Base-by-base conservation (phyloP, 1,140 invertebrate species). In the Nilaparvata lugens region DNA sequence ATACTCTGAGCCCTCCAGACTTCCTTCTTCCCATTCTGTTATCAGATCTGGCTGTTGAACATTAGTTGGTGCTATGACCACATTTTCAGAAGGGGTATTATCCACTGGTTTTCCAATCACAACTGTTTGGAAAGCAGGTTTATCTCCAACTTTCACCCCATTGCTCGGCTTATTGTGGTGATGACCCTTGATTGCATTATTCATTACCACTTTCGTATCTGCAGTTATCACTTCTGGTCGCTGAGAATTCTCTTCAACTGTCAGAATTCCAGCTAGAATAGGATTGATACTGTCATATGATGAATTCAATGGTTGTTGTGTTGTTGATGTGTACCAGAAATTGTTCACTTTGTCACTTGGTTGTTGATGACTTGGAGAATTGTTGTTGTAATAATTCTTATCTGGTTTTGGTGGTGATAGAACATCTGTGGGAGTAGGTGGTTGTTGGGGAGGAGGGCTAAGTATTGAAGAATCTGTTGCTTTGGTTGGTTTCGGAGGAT, bases 211-310 rank as follows among this genome's bases (percentile, higher is more conserved):
- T 61, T 68, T 68, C 28, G 60, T 65, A 31, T 67, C 65, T 19
- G 68, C 64, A 16, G 64, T 67, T 24, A 67, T 66, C 11, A 69
- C 67, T 66, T 69, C 68, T 18, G 68, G 67, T 51, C 63, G 64
- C 51, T 64, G 62, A n/a, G 60, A 24, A 11, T 42, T 56, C 48
- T 66, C 65, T 52, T 62, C 65, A 3, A 66, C 65, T 40, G 56
- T 66, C 4, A 66, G 42, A 18, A 62, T 57, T 0, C 65, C 65
- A 52, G 61, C 57, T 31, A 66, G 35, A 42, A 66, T 38, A 11
- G 65, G 63, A 62, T 62, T 66, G 1, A 66, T 64, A 31, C 18
- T 60, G 5, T 63, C 59, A 25, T 59, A 58, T 16, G 31, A 48
- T 42, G 60, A 14, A 38, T 54, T 58, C 9, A 40, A 52, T n/a